Base-by-base conservation (phyloP, 2,113 vertebrate species). In the Ammodytes dubius region DNA sequence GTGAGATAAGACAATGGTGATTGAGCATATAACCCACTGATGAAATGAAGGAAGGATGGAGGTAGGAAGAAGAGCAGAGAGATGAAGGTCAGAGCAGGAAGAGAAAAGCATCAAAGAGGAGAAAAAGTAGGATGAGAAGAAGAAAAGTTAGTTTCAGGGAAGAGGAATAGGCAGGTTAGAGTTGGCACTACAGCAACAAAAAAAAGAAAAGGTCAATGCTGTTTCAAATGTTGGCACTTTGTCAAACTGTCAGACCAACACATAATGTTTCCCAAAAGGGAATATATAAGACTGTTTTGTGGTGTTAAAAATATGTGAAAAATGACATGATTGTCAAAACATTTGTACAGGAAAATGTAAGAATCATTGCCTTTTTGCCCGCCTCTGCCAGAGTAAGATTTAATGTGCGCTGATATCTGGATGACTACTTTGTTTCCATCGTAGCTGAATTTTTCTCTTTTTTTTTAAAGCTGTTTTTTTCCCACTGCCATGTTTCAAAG, bases 241-340 rank as follows among this genome's bases (percentile, higher is more conserved):
- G 82, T 92, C 84, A 92, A 83, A 88, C 87, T 76, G 52, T 58
- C 59, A 13, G 10, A 40, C 52, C 69, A 72, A 82, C 73, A 84
- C 79, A 82, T 89, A 88, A 88, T 92, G 70, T 82, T 67, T 42
- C 45, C 54, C 14, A 27, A 71, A 53, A 74, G 8, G 9, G 64
- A 92, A 83, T 74, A 87, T 91, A 87, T 79, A 82, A 82, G 85
- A 77, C 47, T 78, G 27, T 82, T 74, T 77, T 77, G 73, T 8
- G 60, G 86, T 67, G 73, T 82, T 84, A 77, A 82, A 83, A 93
- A 87, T 85, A 75, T 76, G 79, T 88, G 69, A 91, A 90, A 91
- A 86, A 93, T 87, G 53, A 79, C 43, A 47, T 2, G 35, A 42
- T 43, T 94, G 91, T 94, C 93, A 91, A 85, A 93, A 94, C 88